phyloP scores from a whole-genome alignment of 2,113 vertebrate genomes.

The Equus przewalskii region DNA sequence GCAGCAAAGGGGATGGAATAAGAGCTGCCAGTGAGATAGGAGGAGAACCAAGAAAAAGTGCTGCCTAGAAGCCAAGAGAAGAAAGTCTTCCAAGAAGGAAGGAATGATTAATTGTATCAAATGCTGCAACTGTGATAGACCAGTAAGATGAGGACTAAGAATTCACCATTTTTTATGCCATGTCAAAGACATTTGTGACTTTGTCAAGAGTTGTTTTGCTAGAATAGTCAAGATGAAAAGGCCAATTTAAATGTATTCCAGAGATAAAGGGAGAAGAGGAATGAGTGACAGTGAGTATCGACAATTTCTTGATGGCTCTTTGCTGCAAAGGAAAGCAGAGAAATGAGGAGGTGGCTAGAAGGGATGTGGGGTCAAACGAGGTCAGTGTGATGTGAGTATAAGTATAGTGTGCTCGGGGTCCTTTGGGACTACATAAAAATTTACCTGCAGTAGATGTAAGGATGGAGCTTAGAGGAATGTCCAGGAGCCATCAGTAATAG shows the following conservation, averaged over 20 bases:
- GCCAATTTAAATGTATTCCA: background rate
- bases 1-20: background rate
- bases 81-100: background rate
- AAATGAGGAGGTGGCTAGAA: background rate
- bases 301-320: background rate
- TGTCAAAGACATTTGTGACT: background rate
- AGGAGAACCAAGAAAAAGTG: background rate
- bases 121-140: background rate
- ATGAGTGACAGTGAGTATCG: background rate
- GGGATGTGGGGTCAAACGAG: background rate
- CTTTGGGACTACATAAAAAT: background rate
- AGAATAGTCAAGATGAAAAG: conserved; percentile 23
- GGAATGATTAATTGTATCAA: background rate
- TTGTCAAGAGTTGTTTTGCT: conserved; percentile 36
- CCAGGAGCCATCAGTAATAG: background rate
- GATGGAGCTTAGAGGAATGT: background rate
- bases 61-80: background rate
- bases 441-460: background rate
- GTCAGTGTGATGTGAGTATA: background rate
- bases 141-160: background rate
- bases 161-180: background rate
- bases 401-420: background rate
- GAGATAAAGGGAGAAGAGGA: background rate
- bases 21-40: background rate
- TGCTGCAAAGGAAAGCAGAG: background rate